phyloP scores from a whole-genome alignment of 2,888 invertebrate species.

The Tetheella fluctuosa region DNA sequence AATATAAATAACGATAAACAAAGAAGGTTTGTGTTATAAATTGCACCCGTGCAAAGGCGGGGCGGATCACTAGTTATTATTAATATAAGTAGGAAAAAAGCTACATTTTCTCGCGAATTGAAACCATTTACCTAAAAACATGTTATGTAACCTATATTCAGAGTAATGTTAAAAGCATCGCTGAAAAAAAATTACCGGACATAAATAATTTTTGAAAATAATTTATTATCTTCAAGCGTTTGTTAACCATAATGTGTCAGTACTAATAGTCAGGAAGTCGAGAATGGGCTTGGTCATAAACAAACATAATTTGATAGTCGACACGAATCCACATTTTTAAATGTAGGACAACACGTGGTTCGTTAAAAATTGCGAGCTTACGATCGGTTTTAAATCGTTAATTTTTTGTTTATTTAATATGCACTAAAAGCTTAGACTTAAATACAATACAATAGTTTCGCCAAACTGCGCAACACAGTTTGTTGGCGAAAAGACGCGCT shows the following conservation, averaged over 20 bases:
- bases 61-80: too few relatives aligned
- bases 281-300: slow-evolving; percentile 47
- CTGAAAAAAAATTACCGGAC: not conserved
- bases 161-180: not conserved
- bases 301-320: slow-evolving; percentile 48
- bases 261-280: slow-evolving; percentile 46
- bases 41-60: too few relatives aligned
- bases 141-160: not conserved
- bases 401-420: too few relatives aligned
- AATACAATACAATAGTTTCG: too few relatives aligned
- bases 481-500: too few relatives aligned
- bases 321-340: slow-evolving; percentile 20
- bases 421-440: too few relatives aligned
- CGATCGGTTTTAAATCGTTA: slow-evolving; percentile 6
- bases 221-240: slow-evolving; percentile 17
- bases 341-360: slow-evolving; percentile 18
- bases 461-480: too few relatives aligned
- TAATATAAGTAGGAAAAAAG: not conserved
- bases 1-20: too few relatives aligned
- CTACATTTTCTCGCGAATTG: too few relatives aligned
- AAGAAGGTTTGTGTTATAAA: too few relatives aligned
- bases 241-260: slow-evolving; percentile 32
- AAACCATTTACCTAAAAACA: not conserved
- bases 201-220: slow-evolving; percentile 7
- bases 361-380: slow-evolving; percentile 13